phyloP scores from a whole-genome alignment of 2,797 vertebrate genomes.

The Cyclopterus lumpus region DNA sequence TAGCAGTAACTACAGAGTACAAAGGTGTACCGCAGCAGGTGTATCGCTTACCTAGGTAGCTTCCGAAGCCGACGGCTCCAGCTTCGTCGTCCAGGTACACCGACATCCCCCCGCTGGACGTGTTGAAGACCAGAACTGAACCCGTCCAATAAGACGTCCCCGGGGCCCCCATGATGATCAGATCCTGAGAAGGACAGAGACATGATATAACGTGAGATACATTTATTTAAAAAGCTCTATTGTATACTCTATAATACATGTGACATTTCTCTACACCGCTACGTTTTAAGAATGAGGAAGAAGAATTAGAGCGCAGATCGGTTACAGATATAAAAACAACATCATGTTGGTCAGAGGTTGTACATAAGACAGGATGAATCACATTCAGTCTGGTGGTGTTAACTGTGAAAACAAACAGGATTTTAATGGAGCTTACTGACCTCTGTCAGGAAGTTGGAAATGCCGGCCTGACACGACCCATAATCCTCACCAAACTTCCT shows the following conservation, averaged over 20 bases:
- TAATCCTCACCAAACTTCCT: slow-evolving; percentile 88
- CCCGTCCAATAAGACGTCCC: slow-evolving; percentile 95
- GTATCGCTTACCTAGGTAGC: slow-evolving; percentile 89
- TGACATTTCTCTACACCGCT: background rate
- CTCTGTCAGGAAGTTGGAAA: slow-evolving; percentile 78
- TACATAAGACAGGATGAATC: background rate
- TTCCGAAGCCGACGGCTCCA: slow-evolving; percentile 88
- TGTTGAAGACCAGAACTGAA: slow-evolving; percentile 91
- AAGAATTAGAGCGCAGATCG: too few species aligned
- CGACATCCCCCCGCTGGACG: slow-evolving; percentile 80
- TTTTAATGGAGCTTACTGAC: slow-evolving; percentile 45
- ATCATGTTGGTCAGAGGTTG: background rate
- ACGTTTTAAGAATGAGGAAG: too few species aligned
- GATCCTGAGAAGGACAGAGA: slow-evolving; percentile 80
- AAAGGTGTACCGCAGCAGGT: background rate
- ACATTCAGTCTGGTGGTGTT: background rate
- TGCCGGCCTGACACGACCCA: slow-evolving; percentile 95
- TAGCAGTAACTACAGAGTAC: background rate
- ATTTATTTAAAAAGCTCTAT: background rate
- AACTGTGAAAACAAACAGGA: slow-evolving; percentile 6
- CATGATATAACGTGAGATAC: background rate
- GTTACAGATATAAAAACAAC: background rate
- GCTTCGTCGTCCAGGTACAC: slow-evolving; percentile 84
- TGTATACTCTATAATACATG: background rate
- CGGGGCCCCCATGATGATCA: slow-evolving; percentile 96